A percentile compares a stretch with the other conserved stretches of the same genome.
These are phyloP conservation scores for Boloria selene DNA, from an alignment of 2,888 invertebrate species.

Conservation along the genomic window DNA sequence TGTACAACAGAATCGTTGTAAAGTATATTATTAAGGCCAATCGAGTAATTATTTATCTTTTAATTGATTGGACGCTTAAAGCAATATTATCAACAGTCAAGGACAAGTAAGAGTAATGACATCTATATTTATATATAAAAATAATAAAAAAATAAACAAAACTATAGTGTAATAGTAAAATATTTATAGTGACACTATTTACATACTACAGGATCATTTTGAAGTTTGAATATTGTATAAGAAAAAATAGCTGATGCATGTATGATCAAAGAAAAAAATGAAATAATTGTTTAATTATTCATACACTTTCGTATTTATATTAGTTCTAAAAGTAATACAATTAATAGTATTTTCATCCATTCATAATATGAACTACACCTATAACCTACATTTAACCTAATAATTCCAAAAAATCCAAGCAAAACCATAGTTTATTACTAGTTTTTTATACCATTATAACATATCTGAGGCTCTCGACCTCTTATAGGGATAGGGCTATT, in stretches of 20 bases:
- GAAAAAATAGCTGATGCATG: too few species aligned
- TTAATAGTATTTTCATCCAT: too few species aligned
- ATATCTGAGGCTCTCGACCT: slow-evolving; percentile 41
- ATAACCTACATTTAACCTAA: not conserved
- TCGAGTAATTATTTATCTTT: slow-evolving; percentile 19
- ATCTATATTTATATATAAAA: slow-evolving; percentile 18
- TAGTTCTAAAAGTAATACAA: too few species aligned
- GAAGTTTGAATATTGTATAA: too few species aligned
- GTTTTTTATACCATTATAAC: slow-evolving; percentile 28
- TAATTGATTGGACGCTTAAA: slow-evolving; percentile 34
- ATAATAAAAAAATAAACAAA: not conserved
- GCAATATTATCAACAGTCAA: slow-evolving; percentile 35
- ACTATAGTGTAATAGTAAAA: not conserved
- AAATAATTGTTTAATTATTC: too few species aligned
- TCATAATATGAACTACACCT: too few species aligned
- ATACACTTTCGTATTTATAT: too few species aligned
- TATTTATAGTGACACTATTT: too few species aligned
- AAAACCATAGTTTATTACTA: not conserved
- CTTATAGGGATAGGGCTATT: slow-evolving; percentile 39
- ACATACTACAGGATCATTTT: too few species aligned
- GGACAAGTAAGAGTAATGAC: slow-evolving; percentile 42
- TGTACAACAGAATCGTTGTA: slow-evolving; percentile 6
- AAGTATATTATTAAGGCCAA: slow-evolving; percentile 21
- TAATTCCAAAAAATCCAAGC: not conserved
- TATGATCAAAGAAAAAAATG: too few species aligned